Conservation (phyloP, 2,797 vertebrate genomes). For the Scarus forsteni region DNA sequence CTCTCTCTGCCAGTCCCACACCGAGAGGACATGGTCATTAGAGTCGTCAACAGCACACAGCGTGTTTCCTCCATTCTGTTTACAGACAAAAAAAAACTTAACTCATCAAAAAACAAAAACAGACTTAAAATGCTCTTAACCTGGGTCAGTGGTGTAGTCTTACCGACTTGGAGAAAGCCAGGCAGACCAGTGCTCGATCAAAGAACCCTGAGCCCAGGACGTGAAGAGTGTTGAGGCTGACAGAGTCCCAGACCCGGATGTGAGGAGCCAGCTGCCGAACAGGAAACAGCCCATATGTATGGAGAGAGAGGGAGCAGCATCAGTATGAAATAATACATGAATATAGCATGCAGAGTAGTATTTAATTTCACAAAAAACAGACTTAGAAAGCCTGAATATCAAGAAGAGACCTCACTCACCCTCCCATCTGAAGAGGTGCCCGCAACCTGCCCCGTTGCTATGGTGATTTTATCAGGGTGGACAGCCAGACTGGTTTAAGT, state of each 20-base stretch:
- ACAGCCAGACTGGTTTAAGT: conserved; percentile 90
- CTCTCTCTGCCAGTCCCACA: conserved; percentile 99
- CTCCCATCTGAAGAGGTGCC: conserved; percentile 97
- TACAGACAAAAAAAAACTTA: conserved; percentile 2
- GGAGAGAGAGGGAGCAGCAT: conserved; percentile 4
- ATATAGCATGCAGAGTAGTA: no score
- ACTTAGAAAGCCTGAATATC: not conserved
- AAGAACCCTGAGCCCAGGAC: conserved; percentile 95
- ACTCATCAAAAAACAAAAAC: not conserved
- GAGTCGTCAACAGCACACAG: conserved; percentile 96
- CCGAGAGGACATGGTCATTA: conserved; percentile 95
- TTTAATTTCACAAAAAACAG: not conserved
- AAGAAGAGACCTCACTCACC: conserved; percentile 83
- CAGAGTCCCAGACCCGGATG: conserved; percentile 97
- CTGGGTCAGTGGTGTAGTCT: conserved; percentile 61
- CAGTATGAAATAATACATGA: not conserved
- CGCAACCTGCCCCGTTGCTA: conserved; percentile 98
- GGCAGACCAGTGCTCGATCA: conserved; percentile 94
- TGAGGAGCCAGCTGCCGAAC: conserved; percentile 93
- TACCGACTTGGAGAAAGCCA: conserved; percentile 98
- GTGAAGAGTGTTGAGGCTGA: conserved; percentile 95
- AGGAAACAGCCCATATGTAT: conserved; percentile 26
- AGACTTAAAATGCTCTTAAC: not conserved
- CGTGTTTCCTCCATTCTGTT: conserved; percentile 94
- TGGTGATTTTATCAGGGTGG: conserved; percentile 98